Evolutionary conservation across 2,113 vertebrate species (phyloP).

Genomic region (Mixornis gularis): DNA sequence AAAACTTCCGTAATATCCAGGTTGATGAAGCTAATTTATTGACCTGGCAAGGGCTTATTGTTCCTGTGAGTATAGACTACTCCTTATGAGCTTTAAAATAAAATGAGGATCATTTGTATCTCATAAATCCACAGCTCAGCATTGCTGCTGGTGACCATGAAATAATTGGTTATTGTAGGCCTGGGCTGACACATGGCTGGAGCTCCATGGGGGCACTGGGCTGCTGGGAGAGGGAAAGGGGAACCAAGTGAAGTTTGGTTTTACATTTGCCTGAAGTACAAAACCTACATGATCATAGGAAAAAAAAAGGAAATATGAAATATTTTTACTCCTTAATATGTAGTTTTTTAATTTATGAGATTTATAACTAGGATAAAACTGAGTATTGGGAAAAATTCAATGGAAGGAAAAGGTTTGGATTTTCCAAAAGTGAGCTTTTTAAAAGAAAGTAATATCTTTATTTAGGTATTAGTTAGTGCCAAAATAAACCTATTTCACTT

Average conservation of each 20-base stretch:
- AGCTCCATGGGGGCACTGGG: neutral
- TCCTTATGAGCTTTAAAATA: neutral
- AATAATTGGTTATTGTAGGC: neutral
- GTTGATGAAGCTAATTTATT: conserved; percentile 98
- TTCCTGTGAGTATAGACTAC: conserved; percentile 87
- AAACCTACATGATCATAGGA: neutral
- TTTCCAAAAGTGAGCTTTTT: neutral
- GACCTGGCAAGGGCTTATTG: conserved; percentile 99
- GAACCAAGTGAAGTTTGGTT: neutral
- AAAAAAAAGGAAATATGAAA: neutral
- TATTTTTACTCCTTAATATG: neutral
- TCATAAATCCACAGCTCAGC: neutral
- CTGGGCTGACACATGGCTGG: neutral
- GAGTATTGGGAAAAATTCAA: neutral
- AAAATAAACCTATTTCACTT: neutral
- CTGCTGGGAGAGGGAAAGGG: neutral
- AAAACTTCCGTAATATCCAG: conserved; percentile 98
- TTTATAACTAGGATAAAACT: neutral
- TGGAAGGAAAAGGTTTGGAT: neutral
- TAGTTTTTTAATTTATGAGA: neutral
- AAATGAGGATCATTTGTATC: neutral
- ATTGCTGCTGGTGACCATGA: neutral
- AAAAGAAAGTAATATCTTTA: neutral
- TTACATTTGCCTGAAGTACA: neutral
- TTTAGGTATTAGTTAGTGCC: neutral